Base-by-base conservation (phyloP, 1,140 invertebrate genomes). In the Archegozetes longisetosus region DNA sequence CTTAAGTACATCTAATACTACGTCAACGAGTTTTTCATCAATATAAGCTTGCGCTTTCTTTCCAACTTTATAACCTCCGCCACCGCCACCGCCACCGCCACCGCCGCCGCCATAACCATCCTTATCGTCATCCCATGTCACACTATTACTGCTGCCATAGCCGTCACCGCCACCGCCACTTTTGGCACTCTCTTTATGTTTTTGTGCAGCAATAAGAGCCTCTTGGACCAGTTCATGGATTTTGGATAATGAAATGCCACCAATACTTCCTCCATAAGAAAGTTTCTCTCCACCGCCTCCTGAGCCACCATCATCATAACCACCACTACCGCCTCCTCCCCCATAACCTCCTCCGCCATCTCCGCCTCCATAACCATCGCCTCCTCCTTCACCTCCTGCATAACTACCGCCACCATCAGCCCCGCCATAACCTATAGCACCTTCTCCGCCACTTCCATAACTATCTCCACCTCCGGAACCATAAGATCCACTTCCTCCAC, bases 161-260 rank as follows among this genome's bases (percentile, higher is more conserved):
- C n/a, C 25, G 26, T 28, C 23, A 47, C n/a, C 12, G 12, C 58
- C 59, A 32, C 59, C 59, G 12, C 53, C 53, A 28, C 25, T 28
- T 48, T 49, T 23, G 6, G 20, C 28, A 14, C 17, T 22, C 9
- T 28, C 13, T 32, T 49, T 25, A 32, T 53, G 28, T n/a, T 58
- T 14, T 27, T 57, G 26, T 20, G 52, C 46, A n/a, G 60, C 60
- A 6, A 24, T 1, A 2, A 58, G 29, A 2, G 53, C 60, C 48
- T 61, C 60, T 12, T n/a, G 13, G 3, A 57, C 60, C n/a, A 58
- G 25, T 40, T 58, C 57, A 49, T 58, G 20, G 2, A 58, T 58
- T 3, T 49, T 58, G n/a, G 46, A n/a, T 24, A 58, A 12, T 3
- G 57, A 47, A 12, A 58, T 58, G 32, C 57, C 57, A n/a, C 47